Base-by-base conservation (phyloP, 1,140 invertebrate genomes). In the Apis dorsata region DNA sequence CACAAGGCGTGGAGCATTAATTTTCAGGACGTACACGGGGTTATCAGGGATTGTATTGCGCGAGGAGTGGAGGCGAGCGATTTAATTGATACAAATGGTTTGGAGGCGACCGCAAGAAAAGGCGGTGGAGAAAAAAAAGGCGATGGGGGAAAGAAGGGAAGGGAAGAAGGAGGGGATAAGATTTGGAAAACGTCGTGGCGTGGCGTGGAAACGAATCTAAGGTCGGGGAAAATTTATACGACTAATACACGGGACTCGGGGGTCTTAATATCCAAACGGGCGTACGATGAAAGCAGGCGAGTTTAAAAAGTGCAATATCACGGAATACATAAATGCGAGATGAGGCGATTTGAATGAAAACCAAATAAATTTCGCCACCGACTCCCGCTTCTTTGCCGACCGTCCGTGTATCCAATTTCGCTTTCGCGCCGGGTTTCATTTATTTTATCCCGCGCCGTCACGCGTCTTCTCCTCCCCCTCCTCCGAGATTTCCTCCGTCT, bases 301-400 rank as follows among this genome's bases (percentile, higher is more conserved):
- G 88, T 90, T 91, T 90, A 91, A 92, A 93, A 92, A 92, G 88
- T 91, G 92, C 92, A 92, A 93, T 93, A 93, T 93, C 91, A 93
- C 86, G 91, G 92, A 93, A 93, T 93, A 93, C 87, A 93, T 93
- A 93, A 93, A 93, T 93, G 91, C 90, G 88, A 92, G 92, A 93
- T 93, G 92, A 93, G 92, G 90, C 88, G 85, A 93, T 93, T 93
- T 93, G 91, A 92, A 93, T 93, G 91, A 92, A 91, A 91, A 92
- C 90, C 88, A 92, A 91, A 93, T 93, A 92, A 93, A 93, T 93
- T 90, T 91, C 88, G 88, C 83, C 89, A 86, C 85, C 85, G 87
- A 91, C 88, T 91, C 82, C 84, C 34, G 34, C 34, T 87, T 88
- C 59, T 84, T 74, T 62, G 78, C 49, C 34, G 34, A 5, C 82